These are phyloP conservation scores for Protophormia terraenovae DNA, from an alignment of 2,888 invertebrate genomes.

Conservation along the genomic window DNA sequence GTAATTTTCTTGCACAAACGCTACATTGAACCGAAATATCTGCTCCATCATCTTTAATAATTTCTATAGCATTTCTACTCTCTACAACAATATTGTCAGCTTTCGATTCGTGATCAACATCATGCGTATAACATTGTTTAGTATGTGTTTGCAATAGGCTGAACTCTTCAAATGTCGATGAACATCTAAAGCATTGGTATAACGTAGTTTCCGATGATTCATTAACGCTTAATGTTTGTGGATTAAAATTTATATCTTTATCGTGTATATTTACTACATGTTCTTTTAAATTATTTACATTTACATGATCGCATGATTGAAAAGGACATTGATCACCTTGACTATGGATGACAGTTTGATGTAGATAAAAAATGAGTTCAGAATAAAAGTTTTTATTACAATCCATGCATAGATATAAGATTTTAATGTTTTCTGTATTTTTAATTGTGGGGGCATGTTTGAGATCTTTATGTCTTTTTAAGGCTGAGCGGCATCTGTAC, in stretches of 20 bases:
- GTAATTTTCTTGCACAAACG: slow-evolving; percentile 65
- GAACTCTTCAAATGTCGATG: slow-evolving; percentile 41
- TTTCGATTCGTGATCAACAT: not conserved
- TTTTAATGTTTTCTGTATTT: not conserved
- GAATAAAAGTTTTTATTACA: slow-evolving; percentile 30
- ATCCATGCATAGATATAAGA: slow-evolving; percentile 2
- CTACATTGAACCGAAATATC: slow-evolving; percentile 60
- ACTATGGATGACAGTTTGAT: slow-evolving; percentile 43
- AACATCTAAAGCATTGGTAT: slow-evolving; percentile 64
- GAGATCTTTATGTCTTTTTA: slow-evolving; percentile 62
- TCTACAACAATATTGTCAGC: not conserved
- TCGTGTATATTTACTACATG: slow-evolving; percentile 38
- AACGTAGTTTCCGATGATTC: not conserved
- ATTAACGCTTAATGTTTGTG: not conserved
- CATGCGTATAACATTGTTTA: slow-evolving; percentile 5
- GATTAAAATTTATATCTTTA: not conserved
- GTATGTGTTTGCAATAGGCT: slow-evolving; percentile 52
- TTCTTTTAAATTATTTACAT: slow-evolving; percentile 27
- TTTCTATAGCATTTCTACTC: slow-evolving; percentile 15
- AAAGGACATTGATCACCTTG: slow-evolving; percentile 52
- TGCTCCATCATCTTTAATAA: slow-evolving; percentile 13
- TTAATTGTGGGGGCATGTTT: slow-evolving; percentile 27
- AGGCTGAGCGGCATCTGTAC: slow-evolving; percentile 65
- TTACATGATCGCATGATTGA: not conserved
- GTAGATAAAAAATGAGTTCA: slow-evolving; percentile 22